These are phyloP conservation scores for Microcebus murinus DNA, from an alignment of 2,113 vertebrate species.

Conservation along the genomic window DNA sequence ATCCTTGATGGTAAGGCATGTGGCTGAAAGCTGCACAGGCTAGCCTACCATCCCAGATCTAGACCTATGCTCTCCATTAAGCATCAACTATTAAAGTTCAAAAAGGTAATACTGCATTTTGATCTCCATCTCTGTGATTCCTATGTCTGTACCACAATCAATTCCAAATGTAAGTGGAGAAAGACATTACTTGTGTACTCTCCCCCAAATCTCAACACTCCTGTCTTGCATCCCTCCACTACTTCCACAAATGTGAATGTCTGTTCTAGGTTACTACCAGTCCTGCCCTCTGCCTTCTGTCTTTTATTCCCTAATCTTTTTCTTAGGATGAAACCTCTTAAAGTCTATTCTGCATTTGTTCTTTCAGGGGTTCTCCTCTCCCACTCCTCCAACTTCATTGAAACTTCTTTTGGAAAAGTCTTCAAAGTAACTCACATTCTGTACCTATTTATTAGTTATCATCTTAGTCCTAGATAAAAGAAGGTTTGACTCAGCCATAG, in stretches of 20 bases:
- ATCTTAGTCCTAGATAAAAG: not conserved
- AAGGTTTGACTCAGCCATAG: not conserved
- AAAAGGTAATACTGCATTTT: not conserved
- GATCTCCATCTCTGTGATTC: not conserved
- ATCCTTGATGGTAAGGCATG: not conserved
- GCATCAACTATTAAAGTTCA: not conserved
- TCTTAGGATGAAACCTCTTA: not conserved
- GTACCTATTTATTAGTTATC: not conserved
- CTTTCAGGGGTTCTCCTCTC: not conserved
- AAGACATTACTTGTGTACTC: not conserved
- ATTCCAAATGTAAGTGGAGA: not conserved
- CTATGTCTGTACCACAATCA: not conserved
- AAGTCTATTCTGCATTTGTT: not conserved
- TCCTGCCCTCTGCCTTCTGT: not conserved
- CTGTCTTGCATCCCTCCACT: not conserved
- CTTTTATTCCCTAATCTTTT: not conserved
- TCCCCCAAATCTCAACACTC: not conserved
- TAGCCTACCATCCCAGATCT: not conserved
- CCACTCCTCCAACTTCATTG: not conserved
- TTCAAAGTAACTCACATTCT: not conserved
- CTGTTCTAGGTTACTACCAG: not conserved
- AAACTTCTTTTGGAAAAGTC: not conserved
- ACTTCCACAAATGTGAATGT: not conserved
- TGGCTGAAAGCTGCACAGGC: not conserved
- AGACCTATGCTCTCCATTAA: not conserved